These are phyloP conservation scores for Colaptes auratus DNA, from an alignment of 2,113 vertebrate species.

Conservation along the genomic window DNA sequence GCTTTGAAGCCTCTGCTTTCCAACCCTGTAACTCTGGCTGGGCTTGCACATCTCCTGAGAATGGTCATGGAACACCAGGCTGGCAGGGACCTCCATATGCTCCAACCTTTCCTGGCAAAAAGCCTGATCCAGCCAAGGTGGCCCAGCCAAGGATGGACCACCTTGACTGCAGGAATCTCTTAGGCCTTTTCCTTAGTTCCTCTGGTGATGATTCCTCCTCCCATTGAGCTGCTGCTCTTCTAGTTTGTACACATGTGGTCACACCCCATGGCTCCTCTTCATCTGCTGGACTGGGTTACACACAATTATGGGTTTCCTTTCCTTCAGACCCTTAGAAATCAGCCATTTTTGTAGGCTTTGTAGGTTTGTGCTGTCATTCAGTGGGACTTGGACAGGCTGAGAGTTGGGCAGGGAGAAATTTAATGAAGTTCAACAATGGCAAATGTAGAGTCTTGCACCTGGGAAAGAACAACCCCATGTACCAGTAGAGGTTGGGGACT, in stretches of 20 bases:
- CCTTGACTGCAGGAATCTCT: neutral
- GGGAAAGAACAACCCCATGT: too few relatives aligned
- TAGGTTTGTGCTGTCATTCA: too few relatives aligned
- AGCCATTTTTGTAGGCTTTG: neutral
- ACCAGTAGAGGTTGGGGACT: too few relatives aligned
- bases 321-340: neutral
- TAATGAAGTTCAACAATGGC: too few relatives aligned
- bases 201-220: neutral
- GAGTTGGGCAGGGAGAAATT: too few relatives aligned
- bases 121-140: neutral
- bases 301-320: neutral
- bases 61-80: neutral
- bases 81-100: neutral
- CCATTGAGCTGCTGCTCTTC: neutral
- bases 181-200: neutral
- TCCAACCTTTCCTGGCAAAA: neutral
- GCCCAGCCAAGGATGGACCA: neutral
- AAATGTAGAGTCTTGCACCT: too few relatives aligned
- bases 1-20: neutral
- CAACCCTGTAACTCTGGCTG: neutral
- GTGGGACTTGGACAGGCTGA: too few relatives aligned
- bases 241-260: neutral
- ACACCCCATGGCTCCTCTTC: neutral
- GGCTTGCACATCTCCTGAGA: neutral
- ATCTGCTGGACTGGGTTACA: neutral